Evolutionary conservation across 2,888 invertebrate genomes (phyloP), one percentile per base, ranked within the genome.

Genomic region (Odontothrips loti): DNA sequence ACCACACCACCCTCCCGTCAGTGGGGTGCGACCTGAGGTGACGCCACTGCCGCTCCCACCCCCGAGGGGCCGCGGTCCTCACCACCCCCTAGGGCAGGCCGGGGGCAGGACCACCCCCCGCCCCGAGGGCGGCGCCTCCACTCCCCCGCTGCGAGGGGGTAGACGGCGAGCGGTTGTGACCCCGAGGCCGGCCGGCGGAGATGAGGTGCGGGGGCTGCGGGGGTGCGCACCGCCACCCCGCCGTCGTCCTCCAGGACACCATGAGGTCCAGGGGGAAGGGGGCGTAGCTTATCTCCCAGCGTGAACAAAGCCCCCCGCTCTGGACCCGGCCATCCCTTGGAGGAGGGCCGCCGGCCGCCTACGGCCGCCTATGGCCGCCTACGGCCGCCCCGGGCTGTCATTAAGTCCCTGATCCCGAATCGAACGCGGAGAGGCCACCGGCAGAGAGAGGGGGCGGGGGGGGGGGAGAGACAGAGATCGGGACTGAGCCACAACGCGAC

Each of bases 281-380:
- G 58, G 58, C 34, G 34, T 43, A 43, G 34, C 58, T 58, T 58
- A 58, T 58, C 58, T 58, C 17, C 58, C 58, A 75, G 68, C 68
- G 68, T 6, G 68, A 75, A 75, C 68, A 75, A 75, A 75, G 68
- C 68, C 68, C 68, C 68, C 27, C 68, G 68, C 51, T 1, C 20
- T 15, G 20, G 17, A 6, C 17, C 58, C 58, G 58, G 15, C 58
- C 4, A 15, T 58, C 58, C 58, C 17, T 15, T n/a, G 15, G 58
- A 17, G 20, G 58, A 20, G 51, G 51, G 58, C 58, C n/a, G 58
- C 58, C 0, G 58, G 58, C 58, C n/a, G 58, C 58, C n/a, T n/a
- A 17, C 15, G 58, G 58, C 58, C 58, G 20, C 58, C 58, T 58
- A 17, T 20, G 0, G 58, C 58, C 20, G 58, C 58, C 58, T 17